Evolutionary conservation across 1,140 invertebrate genomes (phyloP), one percentile per base, ranked within the genome.

Genomic region (Bombus huntii): DNA sequence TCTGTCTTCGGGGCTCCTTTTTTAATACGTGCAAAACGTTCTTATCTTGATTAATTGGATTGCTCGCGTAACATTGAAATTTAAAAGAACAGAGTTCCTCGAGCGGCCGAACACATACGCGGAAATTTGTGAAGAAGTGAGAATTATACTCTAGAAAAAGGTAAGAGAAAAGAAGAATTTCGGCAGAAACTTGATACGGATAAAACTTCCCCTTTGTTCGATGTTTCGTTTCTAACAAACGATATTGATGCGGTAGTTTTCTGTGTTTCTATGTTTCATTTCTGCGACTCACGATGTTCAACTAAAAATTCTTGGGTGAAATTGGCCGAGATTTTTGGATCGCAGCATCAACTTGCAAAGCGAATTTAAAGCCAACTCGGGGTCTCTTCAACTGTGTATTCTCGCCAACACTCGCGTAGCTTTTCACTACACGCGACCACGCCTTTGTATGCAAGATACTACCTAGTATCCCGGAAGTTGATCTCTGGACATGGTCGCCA

Each of bases 391-490:
- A 47, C 66, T 22, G 22, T n/a, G 25, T n/a, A 47, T 44, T 80
- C 28, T n/a, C 28, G 37, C 31, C 42, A 31, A 47, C 25, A 66
- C 25, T 9, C 8, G 8, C 37, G 8, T n/a, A 12, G 1, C 62
- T 12, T 62, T 12, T 8, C 34, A 39, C 70, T 13, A 3, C 25
- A 47, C 18, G 9, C 13, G 22, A 1, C 37, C 9, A 5, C 2
- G 9, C 12, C 47, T 68, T 70, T 68, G 74, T 39, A 57, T 53
- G 44, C 47, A 57, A 68, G 82, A 78, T 83, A 28, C 13, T 22
- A n/a, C 3, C n/a, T 42, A 25, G 31, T 59, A 72, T 70, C 42
- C 76, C 88, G 88, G 80, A 89, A 89, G 84, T 86, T 57, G 42
- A 57, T 77, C 65, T 77, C 65, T 87, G 70, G 47, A 83, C 62